phyloP scores from a whole-genome alignment of 2,113 vertebrate species.

The Toxotes chatareus region DNA sequence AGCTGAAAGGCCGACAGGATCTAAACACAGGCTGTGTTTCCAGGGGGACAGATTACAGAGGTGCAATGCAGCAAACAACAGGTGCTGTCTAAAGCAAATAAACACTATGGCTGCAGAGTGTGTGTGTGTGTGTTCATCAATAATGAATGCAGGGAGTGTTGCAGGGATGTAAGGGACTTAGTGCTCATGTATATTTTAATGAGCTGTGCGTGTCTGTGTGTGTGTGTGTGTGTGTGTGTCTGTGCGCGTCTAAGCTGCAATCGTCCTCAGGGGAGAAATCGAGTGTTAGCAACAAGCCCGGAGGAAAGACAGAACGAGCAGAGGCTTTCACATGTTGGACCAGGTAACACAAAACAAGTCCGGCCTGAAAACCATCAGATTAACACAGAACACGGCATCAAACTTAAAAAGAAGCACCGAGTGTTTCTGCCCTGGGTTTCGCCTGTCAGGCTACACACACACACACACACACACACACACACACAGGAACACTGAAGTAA shows the following conservation, averaged over 20 bases:
- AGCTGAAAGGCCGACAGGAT: background rate
- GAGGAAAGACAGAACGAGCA: too few relatives aligned
- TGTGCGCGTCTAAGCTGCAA: slow-evolving; percentile 8
- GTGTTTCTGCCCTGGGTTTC: too few relatives aligned
- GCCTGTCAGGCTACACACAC: too few relatives aligned
- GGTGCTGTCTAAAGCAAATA: slow-evolving; percentile 34
- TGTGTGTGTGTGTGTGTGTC: slow-evolving; percentile 16
- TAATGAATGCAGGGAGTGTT: slow-evolving; percentile 61
- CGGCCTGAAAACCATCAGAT: too few relatives aligned
- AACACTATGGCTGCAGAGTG: slow-evolving; percentile 32
- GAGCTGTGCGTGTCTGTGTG: slow-evolving; percentile 22
- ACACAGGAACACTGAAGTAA: too few relatives aligned
- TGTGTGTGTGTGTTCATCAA: slow-evolving; percentile 45
- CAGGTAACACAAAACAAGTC: too few relatives aligned
- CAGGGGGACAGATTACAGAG: slow-evolving; percentile 36
- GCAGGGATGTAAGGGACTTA: slow-evolving; percentile 64
- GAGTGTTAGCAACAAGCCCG: background rate
- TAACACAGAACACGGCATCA: too few relatives aligned
- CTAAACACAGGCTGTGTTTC: slow-evolving; percentile 15
- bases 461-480: too few relatives aligned
- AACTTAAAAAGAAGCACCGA: too few relatives aligned
- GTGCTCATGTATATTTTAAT: slow-evolving; percentile 71
- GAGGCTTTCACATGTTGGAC: too few relatives aligned
- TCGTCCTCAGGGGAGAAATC: slow-evolving; percentile 18
- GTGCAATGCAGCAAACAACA: slow-evolving; percentile 70